A percentile compares a stretch with the other conserved stretches of the same genome.
Evolutionary conservation across 1,140 invertebrate genomes (phyloP).

Genomic region (Myzus persicae): DNA sequence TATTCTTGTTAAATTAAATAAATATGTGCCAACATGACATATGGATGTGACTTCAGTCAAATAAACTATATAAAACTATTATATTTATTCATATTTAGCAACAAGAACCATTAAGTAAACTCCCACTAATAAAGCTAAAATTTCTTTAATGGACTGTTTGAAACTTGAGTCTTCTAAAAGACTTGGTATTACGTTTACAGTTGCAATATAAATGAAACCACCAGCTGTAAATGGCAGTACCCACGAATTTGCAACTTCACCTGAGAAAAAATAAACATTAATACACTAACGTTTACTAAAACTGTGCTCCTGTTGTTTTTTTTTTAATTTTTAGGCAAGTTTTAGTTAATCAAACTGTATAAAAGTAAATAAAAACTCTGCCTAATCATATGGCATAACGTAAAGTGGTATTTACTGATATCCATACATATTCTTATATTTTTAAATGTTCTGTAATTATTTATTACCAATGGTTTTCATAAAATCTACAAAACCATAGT

Average conservation of each 20-base stretch:
- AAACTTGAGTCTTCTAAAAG: conserved; percentile 85
- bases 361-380: background rate
- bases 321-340: background rate
- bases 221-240: conserved; percentile 96
- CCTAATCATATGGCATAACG: too few relatives aligned
- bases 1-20: background rate
- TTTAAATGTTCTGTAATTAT: background rate
- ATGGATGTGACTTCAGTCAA: background rate
- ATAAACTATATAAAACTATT: background rate
- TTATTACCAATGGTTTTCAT: background rate
- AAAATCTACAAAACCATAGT: background rate
- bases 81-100: conserved; percentile 80
- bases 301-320: too few relatives aligned
- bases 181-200: conserved; percentile 95
- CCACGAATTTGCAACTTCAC: conserved; percentile 80
- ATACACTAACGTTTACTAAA: too few relatives aligned
- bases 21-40: background rate
- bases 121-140: conserved; percentile 80
- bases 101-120: conserved; percentile 94
- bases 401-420: too few relatives aligned
- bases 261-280: conserved; percentile 64
- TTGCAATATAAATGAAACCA: conserved; percentile 98
- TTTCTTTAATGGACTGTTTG: conserved; percentile 86
- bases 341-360: background rate
- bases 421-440: background rate